phyloP scores from a whole-genome alignment of 2,888 invertebrate species.

The Philereme vetulata region DNA sequence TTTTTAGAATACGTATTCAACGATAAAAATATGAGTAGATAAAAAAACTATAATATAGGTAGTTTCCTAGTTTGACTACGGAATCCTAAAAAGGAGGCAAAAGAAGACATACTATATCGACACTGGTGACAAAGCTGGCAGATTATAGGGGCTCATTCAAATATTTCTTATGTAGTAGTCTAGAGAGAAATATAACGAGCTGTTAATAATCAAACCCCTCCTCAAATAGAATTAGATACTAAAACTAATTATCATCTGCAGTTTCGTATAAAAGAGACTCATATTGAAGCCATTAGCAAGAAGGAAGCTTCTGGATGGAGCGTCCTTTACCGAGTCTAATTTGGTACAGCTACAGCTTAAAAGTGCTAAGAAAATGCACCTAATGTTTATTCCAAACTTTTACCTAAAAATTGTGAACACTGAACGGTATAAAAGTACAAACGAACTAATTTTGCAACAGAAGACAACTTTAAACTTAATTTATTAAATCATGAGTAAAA shows the following conservation, averaged over 20 bases:
- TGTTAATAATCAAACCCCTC: slow-evolving; percentile 6
- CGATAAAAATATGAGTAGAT: too few species aligned
- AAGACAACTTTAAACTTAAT: slow-evolving; percentile 13
- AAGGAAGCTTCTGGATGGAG: slow-evolving; percentile 38
- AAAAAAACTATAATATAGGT: too few species aligned
- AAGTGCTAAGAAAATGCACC: slow-evolving; percentile 38
- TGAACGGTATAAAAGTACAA: slow-evolving; percentile 10
- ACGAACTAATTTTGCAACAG: slow-evolving; percentile 8
- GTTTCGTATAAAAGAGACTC: slow-evolving; percentile 63
- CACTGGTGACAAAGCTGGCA: neutral
- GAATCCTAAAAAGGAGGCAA: too few species aligned
- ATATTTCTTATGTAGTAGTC: neutral
- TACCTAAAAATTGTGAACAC: slow-evolving; percentile 16
- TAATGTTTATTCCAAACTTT: slow-evolving; percentile 38
- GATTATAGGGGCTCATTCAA: neutral
- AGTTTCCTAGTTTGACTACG: too few species aligned
- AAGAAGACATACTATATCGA: neutral
- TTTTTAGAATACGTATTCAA: too few species aligned
- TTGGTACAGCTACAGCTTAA: slow-evolving; percentile 27
- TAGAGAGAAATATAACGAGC: slow-evolving; percentile 5
- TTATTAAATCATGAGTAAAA: slow-evolving; percentile 17
- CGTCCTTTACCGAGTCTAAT: slow-evolving; percentile 11
- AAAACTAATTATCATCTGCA: slow-evolving; percentile 56
- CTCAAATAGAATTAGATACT: slow-evolving; percentile 37
- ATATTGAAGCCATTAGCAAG: slow-evolving; percentile 68